Conservation (phyloP, 2,797 vertebrate species). For the Cyclura pinguis region DNA sequence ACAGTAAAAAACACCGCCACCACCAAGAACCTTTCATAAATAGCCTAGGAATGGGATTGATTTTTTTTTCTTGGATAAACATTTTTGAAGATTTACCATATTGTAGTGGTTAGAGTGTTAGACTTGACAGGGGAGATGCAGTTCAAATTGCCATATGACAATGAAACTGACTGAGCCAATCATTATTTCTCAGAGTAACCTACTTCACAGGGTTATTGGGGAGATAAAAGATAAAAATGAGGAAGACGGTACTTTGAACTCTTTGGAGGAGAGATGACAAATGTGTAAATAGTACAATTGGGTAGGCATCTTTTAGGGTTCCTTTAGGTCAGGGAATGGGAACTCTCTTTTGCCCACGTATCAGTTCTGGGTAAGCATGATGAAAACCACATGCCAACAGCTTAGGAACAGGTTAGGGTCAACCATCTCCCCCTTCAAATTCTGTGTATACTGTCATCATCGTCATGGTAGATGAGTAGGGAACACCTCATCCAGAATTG, state of each 20-base stretch:
- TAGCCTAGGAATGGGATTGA: background rate
- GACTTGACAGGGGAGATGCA: no score
- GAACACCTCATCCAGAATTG: background rate
- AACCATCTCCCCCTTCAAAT: background rate
- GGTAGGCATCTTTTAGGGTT: background rate
- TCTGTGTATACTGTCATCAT: background rate
- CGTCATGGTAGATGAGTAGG: constrained; percentile 11
- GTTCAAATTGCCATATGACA: no score
- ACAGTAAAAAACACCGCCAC: background rate
- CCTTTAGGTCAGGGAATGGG: background rate
- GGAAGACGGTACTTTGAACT: no score
- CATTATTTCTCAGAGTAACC: no score
- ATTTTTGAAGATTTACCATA: no score
- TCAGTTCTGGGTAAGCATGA: background rate
- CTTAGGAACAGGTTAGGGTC: background rate
- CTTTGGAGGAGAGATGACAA: no score
- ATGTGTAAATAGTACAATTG: no score
- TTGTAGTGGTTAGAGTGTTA: no score
- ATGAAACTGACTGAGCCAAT: no score
- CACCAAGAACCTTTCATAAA: background rate
- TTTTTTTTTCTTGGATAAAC: background rate
- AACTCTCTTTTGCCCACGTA: no score
- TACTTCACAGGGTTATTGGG: no score
- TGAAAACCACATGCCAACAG: background rate
- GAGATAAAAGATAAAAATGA: no score